Percentiles rank a stretch among this genome's conserved stretches.
Conservation (phyloP, 2,797 vertebrate species). For the Jordanella pulchra region DNA sequence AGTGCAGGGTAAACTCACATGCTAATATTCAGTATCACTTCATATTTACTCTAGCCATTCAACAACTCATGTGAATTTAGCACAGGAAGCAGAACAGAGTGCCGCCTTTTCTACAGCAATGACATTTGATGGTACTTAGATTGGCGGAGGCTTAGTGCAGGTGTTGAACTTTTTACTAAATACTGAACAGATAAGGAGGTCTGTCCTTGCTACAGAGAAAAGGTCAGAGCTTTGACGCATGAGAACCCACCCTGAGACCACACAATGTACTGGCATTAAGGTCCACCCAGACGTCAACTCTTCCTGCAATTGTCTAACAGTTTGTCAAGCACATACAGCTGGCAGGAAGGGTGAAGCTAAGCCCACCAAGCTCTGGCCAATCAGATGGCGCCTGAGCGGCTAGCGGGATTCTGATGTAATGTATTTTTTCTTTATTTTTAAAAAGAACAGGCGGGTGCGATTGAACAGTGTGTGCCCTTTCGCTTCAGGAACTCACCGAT, state of each 20-base stretch:
- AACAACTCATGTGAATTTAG: neutral
- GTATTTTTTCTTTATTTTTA: slow-evolving; percentile 6
- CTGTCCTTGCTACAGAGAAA: slow-evolving; percentile 41
- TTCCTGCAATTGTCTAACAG: slow-evolving; percentile 78
- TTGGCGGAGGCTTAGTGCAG: neutral
- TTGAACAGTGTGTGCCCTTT: neutral
- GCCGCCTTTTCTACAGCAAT: neutral
- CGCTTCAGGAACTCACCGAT: slow-evolving; percentile 3
- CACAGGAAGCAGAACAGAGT: neutral
- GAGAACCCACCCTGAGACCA: slow-evolving; percentile 62
- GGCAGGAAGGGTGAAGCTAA: slow-evolving; percentile 68
- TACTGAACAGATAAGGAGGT: slow-evolving; percentile 36
- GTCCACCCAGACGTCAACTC: slow-evolving; percentile 52
- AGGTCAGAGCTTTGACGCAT: slow-evolving; percentile 59
- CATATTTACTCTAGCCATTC: neutral
- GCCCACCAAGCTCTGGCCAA: slow-evolving; percentile 59
- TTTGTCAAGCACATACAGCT: slow-evolving; percentile 53
- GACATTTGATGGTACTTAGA: slow-evolving; percentile 28
- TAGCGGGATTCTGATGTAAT: slow-evolving; percentile 51
- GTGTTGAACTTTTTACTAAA: slow-evolving; percentile 41
- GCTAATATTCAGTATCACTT: slow-evolving; percentile 39
- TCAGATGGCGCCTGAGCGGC: slow-evolving; percentile 33
- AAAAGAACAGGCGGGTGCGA: slow-evolving; percentile 15
- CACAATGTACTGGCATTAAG: slow-evolving; percentile 63
- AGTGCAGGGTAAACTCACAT: slow-evolving; percentile 24